Evolutionary conservation across 2,888 invertebrate species (phyloP), one percentile per base, ranked within the genome.

Genomic region (Cremastobaeus sp.): DNA sequence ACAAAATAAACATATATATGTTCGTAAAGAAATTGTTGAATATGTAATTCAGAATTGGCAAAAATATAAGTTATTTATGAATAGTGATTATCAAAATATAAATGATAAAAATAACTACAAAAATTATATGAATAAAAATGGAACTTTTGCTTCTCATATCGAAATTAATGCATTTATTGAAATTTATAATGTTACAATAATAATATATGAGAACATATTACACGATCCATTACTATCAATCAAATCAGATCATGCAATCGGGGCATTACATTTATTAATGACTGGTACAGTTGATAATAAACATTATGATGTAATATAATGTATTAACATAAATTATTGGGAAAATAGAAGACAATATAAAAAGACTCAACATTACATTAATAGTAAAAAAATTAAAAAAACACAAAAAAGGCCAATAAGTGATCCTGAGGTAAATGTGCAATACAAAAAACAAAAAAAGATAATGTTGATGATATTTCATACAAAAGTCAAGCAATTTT

Each of bases 251-350:
- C n/a, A n/a, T n/a, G n/a, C n/a, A n/a, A n/a, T n/a, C n/a, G n/a
- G 30, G 30, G 8, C 8, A 30, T 2, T 30, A n/a, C 8, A n/a
- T 30, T 11, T 30, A n/a, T 30, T 30, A 6, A n/a, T 30, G 30
- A 11, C 30, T 0, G 47, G 47, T 4, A 6, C 1, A 1, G 17
- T 12, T 21, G 8, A 30, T 47, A 6, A 6, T 1, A 15, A 17
- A 0, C 47, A 47, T 30, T 47, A 30, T 28, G 47, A 47, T 15
- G 21, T 47, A 21, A 28, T 47, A n/a, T 6, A 47, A 15, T 47
- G 8, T 30, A 9, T 17, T 17, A 47, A 30, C 30, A 2, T 9
- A 3, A 25, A 30, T 30, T 47, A 30, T 47, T 17, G 17, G 1
- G 12, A 3, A 28, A 47, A 12, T 47, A 30, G 14, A 30, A 28